A percentile compares a stretch with the other conserved stretches of the same genome.
These are phyloP conservation scores for Platycnemis pennipes DNA, from an alignment of 2,888 invertebrate species.

Conservation along the genomic window DNA sequence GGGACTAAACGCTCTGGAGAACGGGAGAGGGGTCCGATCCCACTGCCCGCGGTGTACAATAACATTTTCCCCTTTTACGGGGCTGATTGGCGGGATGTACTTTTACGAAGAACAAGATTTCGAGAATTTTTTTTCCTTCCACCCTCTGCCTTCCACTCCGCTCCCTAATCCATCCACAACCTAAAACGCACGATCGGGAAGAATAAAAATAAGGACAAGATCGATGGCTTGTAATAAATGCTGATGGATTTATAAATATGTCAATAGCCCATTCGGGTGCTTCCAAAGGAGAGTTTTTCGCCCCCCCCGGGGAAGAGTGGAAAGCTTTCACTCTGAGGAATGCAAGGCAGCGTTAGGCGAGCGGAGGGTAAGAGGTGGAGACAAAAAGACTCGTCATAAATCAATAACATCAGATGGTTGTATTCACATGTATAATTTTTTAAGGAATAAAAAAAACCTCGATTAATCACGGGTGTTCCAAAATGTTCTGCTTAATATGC, in stretches of 20 bases:
- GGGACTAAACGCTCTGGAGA: background rate
- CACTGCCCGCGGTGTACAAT: slow-evolving; percentile 3
- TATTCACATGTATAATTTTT: slow-evolving; percentile 1
- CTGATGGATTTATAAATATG: slow-evolving; percentile 66
- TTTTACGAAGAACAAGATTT: background rate
- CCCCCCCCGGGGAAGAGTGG: background rate
- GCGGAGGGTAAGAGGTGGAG: background rate
- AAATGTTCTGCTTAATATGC: slow-evolving; percentile 5
- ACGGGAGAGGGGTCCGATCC: background rate
- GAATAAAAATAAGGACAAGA: slow-evolving; percentile 25
- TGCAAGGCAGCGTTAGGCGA: slow-evolving; percentile 4
- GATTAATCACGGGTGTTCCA: background rate
- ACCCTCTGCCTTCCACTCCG: background rate
- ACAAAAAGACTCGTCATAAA: slow-evolving; percentile 35
- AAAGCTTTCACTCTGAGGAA: background rate
- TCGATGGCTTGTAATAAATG: slow-evolving; percentile 56
- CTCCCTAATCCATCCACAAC: background rate
- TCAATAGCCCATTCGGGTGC: slow-evolving; percentile 36
- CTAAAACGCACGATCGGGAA: background rate
- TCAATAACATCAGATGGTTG: slow-evolving; percentile 48
- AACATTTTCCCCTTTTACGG: background rate
- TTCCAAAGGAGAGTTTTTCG: slow-evolving; percentile 3
- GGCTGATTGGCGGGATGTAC: background rate
- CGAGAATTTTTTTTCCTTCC: background rate
- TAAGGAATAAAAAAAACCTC: background rate